Conservation (phyloP, 2,113 vertebrate genomes). For the Procavia capensis region DNA sequence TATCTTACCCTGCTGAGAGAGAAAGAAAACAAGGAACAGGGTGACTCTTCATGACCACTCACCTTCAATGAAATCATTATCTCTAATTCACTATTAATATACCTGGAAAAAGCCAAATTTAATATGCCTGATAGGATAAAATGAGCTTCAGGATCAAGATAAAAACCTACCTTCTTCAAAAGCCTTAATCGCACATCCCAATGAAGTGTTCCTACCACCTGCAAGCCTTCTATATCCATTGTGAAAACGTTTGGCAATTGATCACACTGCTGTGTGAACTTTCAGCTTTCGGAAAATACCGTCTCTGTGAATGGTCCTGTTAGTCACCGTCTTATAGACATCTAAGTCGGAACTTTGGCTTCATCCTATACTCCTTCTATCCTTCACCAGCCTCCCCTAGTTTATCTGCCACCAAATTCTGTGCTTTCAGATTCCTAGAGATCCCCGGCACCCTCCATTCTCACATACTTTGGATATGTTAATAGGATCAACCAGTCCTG, state of each 20-base stretch:
- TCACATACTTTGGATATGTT: too few relatives aligned
- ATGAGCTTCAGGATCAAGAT: neutral
- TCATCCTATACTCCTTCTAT: neutral
- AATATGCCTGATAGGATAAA: neutral
- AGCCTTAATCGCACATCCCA: neutral
- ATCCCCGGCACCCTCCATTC: neutral
- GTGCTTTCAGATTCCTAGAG: neutral
- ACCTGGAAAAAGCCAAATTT: neutral
- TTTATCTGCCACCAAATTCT: neutral
- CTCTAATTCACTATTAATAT: neutral
- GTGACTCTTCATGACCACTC: neutral
- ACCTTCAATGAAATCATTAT: neutral
- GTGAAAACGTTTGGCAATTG: neutral
- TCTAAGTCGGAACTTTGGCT: neutral
- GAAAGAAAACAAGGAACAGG: neutral
- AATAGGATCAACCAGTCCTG: too few relatives aligned
- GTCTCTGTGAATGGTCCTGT: neutral
- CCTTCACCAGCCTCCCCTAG: neutral
- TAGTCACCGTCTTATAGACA: neutral
- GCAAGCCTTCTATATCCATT: neutral
- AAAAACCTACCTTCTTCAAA: neutral
- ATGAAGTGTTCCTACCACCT: neutral
- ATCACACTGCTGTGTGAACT: neutral
- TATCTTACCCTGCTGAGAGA: neutral
- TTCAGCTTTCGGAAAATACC: neutral